Base-by-base conservation (phyloP, 2,888 invertebrate genomes). In the Cataglyphis livida region DNA sequence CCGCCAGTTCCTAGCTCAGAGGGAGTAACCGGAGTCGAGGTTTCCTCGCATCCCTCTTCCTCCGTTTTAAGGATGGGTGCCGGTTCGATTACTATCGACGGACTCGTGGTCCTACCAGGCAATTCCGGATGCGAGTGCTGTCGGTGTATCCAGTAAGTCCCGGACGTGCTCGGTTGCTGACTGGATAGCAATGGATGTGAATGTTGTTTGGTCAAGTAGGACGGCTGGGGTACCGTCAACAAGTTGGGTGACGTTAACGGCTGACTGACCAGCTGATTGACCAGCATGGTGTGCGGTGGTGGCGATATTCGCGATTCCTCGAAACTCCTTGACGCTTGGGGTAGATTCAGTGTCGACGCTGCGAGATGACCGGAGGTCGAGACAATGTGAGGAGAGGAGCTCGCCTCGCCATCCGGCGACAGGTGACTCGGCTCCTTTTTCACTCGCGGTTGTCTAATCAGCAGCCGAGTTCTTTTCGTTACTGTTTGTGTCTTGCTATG, bases 401-500 rank as follows among this genome's bases (percentile, higher is more conserved):
- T 7, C 1, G 94, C 93, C 68, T 95, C 95, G 71, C 92, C 92
- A 70, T 94, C 94, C 32, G 95, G 95, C 1, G 95, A 94, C 59
- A 94, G 92, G 75, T 95, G 95, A 84, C 94, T 93, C 5, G 95
- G 94, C 88, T 97, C 96, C 73, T 96, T 95, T 92, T 97, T 97
- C 81, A 97, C 96, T 65, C 96, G 95, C 25, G 96, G 96, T 90
- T 97, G 97, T 59, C 97, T 95, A 94, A 96, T 96, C 65, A 97
- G 94, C 82, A 96, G 95, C 59, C 97, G 95, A 85, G 96, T 96
- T 81, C 89, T 90, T 44, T 90, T 90, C 54, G 81, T 28, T 15
- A 76, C 15, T 25, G 81, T 9, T 0, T 74, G 84, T 38, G 78
- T 38, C 41, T 86, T 90, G 81, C 83, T 70, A 10, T 75, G 81